Conservation (phyloP, 2,888 invertebrate species). For the Dolichomitus sp. region DNA sequence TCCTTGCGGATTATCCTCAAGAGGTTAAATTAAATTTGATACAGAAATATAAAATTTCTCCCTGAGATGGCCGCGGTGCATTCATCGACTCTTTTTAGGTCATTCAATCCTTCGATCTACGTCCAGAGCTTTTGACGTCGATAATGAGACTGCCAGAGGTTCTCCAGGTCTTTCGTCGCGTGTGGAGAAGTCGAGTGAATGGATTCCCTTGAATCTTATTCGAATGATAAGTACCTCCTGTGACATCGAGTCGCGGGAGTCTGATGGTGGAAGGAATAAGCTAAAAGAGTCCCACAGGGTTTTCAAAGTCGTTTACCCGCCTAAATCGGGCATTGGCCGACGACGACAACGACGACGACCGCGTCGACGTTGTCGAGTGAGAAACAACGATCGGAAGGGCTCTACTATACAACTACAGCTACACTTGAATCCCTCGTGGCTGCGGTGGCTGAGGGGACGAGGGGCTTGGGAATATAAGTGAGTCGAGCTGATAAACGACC, state of each 20-base stretch:
- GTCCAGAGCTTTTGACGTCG: slow-evolving; percentile 1
- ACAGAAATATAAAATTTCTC: too few relatives aligned
- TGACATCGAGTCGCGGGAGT: slow-evolving; percentile 23
- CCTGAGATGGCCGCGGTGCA: neutral
- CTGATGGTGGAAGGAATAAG: slow-evolving; percentile 37
- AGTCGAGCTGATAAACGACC: slow-evolving; percentile 81
- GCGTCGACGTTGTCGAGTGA: slow-evolving; percentile 33
- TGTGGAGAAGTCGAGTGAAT: neutral
- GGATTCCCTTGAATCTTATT: slow-evolving; percentile 3
- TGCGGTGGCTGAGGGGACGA: slow-evolving; percentile 25
- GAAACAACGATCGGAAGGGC: slow-evolving; percentile 52
- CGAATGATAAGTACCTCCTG: slow-evolving; percentile 10
- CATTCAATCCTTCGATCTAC: neutral
- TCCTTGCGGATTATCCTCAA: too few relatives aligned
- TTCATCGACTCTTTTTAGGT: neutral
- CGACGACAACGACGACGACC: slow-evolving; percentile 21
- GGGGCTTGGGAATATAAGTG: slow-evolving; percentile 76
- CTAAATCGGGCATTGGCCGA: slow-evolving; percentile 57
- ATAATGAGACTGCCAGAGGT: slow-evolving; percentile 8
- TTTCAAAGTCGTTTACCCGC: slow-evolving; percentile 59
- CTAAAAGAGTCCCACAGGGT: slow-evolving; percentile 26
- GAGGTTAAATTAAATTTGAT: too few relatives aligned
- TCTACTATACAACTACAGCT: slow-evolving; percentile 21
- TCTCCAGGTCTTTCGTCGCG: neutral
- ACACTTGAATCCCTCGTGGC: slow-evolving; percentile 51